Evolutionary conservation across 2,888 invertebrate species (phyloP).

Genomic region (Cerastis rubricosa): DNA sequence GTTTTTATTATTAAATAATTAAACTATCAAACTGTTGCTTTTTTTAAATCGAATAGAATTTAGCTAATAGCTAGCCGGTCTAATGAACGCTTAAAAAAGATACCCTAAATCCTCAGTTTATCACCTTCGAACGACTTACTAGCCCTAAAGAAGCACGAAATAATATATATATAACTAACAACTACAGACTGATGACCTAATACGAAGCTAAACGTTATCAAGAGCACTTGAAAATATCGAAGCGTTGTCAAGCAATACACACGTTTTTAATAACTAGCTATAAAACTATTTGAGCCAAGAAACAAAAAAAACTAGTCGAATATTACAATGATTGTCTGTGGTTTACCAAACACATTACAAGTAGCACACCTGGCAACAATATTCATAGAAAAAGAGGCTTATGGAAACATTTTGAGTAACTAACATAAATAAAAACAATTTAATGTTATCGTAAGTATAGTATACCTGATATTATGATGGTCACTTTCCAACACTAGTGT

Average conservation of each 20-base stretch:
- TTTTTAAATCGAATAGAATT: conserved; percentile 7
- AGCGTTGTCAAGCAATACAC: conserved; percentile 41
- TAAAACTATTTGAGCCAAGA: conserved; percentile 35
- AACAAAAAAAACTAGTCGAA: conserved; percentile 62
- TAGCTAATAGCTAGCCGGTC: conserved; percentile 7
- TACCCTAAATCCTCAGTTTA: background rate
- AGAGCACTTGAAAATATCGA: conserved; percentile 57
- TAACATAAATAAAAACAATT: conserved; percentile 54
- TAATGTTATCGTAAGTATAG: conserved; percentile 52
- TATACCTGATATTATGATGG: conserved; percentile 61
- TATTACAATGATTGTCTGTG: conserved; percentile 67
- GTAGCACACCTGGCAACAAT: conserved; percentile 77
- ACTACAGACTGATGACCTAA: conserved; percentile 53
- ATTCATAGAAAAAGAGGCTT: conserved; percentile 70
- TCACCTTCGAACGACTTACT: conserved; percentile 27
- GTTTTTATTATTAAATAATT: conserved; percentile 1
- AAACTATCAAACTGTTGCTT: background rate
- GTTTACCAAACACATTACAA: conserved; percentile 75
- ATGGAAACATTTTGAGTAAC: conserved; percentile 31
- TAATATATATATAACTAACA: conserved; percentile 7
- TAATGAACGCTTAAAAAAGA: conserved; percentile 5
- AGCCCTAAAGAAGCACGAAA: conserved; percentile 24
- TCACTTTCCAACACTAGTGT: conserved; percentile 62
- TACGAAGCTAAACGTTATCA: conserved; percentile 57
- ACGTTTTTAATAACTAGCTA: conserved; percentile 23